Conservation (phyloP, 2,113 vertebrate genomes). For the Pao palembangensis region DNA sequence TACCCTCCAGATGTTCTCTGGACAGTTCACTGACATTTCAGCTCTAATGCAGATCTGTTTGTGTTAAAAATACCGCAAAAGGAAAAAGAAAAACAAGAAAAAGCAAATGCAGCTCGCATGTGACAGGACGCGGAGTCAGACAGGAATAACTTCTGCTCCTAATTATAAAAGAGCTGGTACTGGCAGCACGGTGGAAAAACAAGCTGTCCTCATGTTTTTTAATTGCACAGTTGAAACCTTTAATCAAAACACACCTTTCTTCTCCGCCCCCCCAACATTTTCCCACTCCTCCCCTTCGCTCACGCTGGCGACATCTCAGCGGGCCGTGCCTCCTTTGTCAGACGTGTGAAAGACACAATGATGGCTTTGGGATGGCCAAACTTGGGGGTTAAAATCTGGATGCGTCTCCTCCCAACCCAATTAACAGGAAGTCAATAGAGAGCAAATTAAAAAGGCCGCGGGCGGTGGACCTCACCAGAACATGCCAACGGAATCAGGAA, state of each 20-base stretch:
- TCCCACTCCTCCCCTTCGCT: constrained; percentile 36
- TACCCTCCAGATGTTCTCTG: neutral
- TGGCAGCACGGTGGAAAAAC: too few relatives aligned
- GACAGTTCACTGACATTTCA: neutral
- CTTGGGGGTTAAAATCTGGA: constrained; percentile 65
- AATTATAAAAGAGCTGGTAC: too few relatives aligned
- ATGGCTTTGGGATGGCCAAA: constrained; percentile 68
- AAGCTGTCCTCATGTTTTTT: neutral
- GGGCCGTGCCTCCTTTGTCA: constrained; percentile 54
- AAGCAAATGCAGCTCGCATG: too few relatives aligned
- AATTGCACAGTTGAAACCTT: constrained; percentile 1
- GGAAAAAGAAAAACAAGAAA: too few relatives aligned
- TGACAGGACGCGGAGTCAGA: too few relatives aligned
- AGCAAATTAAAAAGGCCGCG: constrained; percentile 77
- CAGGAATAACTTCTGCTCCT: too few relatives aligned
- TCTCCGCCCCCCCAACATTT: constrained; percentile 2
- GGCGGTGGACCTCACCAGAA: constrained; percentile 63
- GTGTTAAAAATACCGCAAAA: too few relatives aligned
- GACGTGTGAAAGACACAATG: constrained; percentile 62
- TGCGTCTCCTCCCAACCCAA: constrained; percentile 73
- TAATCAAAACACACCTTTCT: constrained; percentile 36
- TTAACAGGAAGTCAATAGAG: constrained; percentile 77
- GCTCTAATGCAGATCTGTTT: too few relatives aligned
- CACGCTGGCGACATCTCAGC: constrained; percentile 16
- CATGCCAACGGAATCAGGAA: constrained; percentile 65